Evolutionary conservation across 2,113 vertebrate species (phyloP), one percentile per base, ranked within the genome.

Genomic region (Clarias magur): DNA sequence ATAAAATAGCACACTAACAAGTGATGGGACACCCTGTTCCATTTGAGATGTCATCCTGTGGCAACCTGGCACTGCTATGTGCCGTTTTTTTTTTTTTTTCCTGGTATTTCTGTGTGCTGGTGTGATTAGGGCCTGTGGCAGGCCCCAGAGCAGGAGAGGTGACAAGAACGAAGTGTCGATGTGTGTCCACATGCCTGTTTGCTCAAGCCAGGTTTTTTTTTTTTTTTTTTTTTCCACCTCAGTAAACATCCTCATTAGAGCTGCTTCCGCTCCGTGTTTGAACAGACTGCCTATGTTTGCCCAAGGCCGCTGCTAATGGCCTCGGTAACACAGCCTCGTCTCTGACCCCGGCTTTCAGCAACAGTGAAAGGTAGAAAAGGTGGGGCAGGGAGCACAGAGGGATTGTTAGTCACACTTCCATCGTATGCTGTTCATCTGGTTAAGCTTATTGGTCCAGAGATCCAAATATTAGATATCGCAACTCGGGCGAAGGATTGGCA

Each of bases 211-310:
- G 48, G 48, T 48, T 48, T 48, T 48, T 48, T 42, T 6, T 42
- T 48, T 48, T 48, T 48, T 48, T 48, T 42, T 85, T 84, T 82
- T 88, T 86, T 85, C 84, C 68, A 48, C 27, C 86, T 88, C 54
- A 57, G 89, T 90, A 90, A 91, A 91, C 89, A 91, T 90, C 90
- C 90, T 90, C 87, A 88, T 89, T 90, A 91, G 81, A 19, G 62
- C 56, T 80, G 85, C 86, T 88, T 89, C 89, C 89, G 83, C 75
- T 70, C 75, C 34, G 76, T 90, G 88, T 90, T 89, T 91, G 86
- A 90, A 90, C 89, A 89, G 87, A 82, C 86, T 79, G 81, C 62
- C 25, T 79, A 54, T 90, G 89, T 91, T 89, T 91, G 89, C 86
- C 80, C 65, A 85, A 84, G 82, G 85, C 84, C 86, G 70, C 82